A percentile compares a stretch with the other conserved stretches of the same genome.
Evolutionary conservation across 1,140 invertebrate genomes (phyloP).

Genomic region (Lineus longissimus): DNA sequence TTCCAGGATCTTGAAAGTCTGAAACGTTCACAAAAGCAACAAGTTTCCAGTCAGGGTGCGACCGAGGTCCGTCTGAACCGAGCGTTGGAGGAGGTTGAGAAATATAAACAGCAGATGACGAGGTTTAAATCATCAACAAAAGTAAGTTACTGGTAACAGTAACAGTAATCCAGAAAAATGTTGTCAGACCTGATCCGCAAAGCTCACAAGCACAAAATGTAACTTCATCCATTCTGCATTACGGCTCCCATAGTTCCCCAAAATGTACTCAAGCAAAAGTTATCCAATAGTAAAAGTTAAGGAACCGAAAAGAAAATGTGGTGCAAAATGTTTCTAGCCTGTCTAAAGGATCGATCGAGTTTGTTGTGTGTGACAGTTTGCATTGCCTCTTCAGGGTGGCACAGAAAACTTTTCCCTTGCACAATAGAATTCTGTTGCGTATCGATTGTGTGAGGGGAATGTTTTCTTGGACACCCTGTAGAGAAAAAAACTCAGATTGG

Average conservation of each 20-base stretch:
- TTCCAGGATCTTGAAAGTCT: slow-evolving; percentile 48
- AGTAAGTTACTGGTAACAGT: slow-evolving; percentile 32
- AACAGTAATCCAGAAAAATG: not conserved
- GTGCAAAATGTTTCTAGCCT: too few species aligned
- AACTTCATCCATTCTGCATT: not conserved
- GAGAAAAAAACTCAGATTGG: too few species aligned
- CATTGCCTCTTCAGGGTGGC: too few species aligned
- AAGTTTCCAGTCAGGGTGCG: slow-evolving; percentile 41
- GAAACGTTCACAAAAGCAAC: slow-evolving; percentile 49
- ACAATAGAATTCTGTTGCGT: too few species aligned
- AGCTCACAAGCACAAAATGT: not conserved
- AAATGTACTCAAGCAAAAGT: not conserved
- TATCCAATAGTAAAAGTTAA: not conserved
- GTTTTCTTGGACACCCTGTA: too few species aligned
- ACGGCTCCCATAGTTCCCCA: not conserved
- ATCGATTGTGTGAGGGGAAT: too few species aligned
- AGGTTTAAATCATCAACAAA: slow-evolving; percentile 46
- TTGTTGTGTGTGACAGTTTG: too few species aligned
- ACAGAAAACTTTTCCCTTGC: too few species aligned
- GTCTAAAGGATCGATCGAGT: too few species aligned
- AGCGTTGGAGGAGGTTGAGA: slow-evolving; percentile 53
- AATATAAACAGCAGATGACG: slow-evolving; percentile 47
- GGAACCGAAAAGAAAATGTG: too few species aligned
- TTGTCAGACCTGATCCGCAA: not conserved
- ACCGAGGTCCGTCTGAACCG: slow-evolving; percentile 52